These are phyloP conservation scores for Coelogynopora nodosa DNA, from an alignment of 2,888 invertebrate species.

Conservation along the genomic window DNA sequence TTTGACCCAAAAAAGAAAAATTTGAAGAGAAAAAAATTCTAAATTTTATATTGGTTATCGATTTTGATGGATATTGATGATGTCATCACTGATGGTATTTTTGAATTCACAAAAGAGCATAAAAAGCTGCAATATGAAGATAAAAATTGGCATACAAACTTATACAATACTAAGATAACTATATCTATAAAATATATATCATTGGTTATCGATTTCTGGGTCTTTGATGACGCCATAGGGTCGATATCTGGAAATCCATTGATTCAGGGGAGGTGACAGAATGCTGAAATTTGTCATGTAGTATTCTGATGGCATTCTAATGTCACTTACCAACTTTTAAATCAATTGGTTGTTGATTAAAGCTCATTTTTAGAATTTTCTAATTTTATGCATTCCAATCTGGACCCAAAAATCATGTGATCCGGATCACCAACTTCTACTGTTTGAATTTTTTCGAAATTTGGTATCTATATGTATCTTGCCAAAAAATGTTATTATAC, in stretches of 20 bases:
- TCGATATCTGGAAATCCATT: background rate
- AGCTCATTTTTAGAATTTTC: background rate
- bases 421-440: background rate
- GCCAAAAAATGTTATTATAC: background rate
- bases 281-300: background rate
- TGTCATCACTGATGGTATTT: background rate
- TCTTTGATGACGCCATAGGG: background rate
- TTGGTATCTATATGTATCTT: background rate
- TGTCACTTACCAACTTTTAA: background rate
- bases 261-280: background rate
- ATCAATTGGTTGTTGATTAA: background rate
- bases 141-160: background rate
- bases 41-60: background rate
- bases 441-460: background rate
- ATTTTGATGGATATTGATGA: background rate
- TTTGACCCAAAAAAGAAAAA: background rate
- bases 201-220: background rate
- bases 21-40: background rate
- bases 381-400: no score
- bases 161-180: background rate
- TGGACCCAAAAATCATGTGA: background rate
- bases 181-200: background rate
- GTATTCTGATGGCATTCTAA: background rate
- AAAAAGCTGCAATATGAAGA: background rate
- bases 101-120: background rate